Base-by-base conservation (phyloP, 2,113 vertebrate genomes). In the Asarcornis scutulata region DNA sequence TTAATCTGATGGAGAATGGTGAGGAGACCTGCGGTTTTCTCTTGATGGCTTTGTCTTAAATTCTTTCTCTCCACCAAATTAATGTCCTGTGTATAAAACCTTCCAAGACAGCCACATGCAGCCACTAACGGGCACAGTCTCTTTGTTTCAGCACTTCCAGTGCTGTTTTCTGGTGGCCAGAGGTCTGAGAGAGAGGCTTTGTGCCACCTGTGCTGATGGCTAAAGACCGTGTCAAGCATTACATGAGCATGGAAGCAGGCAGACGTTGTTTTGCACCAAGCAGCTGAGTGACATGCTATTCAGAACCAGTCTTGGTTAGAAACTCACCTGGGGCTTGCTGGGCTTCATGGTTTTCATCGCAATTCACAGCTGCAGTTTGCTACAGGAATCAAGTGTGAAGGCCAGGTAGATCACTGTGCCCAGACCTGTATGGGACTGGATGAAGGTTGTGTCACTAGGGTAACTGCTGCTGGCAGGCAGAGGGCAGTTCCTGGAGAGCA, bases 341-440 rank as follows among this genome's bases (percentile, higher is more conserved):
- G 40, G 17, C 67, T 76, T 72, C n/a, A 1, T 59, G n/a, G 23
- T 48, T 72, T 86, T 13, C 14, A 5, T 26, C 40, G 56, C 44
- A 7, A 46, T 59, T 59, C 21, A 5, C 13, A 36, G 0, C 17
- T 83, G 66, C 22, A 4, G 4, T 67, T 68, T 58, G 55, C 29
- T 50, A 14, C 25, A 34, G 44, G 18, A 27, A 21, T 4, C 1
- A 25, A 34, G 44, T 7, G 25, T 32, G 62, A 59, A 80, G 50
- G 26, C 42, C 4, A 1, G 27, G 27, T 23, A 31, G 14, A 32
- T 53, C 7, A 6, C 4, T 1, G 0, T 18, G n/a, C 3, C n/a
- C 34, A 71, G 34, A 14, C 1, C 17, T 22, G 1, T 17, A 2
- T 46, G 67, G 25, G 12, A 14, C 53, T 52, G 66, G 40, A 11